These are phyloP conservation scores for Troilus luridus DNA, from an alignment of 2,888 invertebrate genomes.

Conservation along the genomic window DNA sequence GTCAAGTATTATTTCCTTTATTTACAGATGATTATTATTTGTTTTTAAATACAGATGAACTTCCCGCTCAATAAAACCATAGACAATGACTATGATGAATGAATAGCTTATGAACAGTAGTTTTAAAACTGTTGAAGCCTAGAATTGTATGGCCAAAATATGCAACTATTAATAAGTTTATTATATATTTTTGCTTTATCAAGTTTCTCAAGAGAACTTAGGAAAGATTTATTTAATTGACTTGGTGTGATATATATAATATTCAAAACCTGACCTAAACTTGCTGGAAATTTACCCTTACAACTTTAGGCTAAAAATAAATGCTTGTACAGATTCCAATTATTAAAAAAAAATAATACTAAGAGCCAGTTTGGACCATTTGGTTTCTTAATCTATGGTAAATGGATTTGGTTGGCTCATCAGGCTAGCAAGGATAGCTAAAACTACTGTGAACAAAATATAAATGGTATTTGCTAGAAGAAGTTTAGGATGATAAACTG, in stretches of 20 bases:
- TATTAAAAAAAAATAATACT: background rate
- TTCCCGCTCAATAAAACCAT: background rate
- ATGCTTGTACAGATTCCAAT: background rate
- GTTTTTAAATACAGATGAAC: background rate
- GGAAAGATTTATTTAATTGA: too few relatives aligned
- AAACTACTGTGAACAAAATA: background rate
- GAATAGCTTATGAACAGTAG: too few relatives aligned
- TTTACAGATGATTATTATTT: background rate
- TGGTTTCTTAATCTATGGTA: background rate
- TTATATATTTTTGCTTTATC: too few relatives aligned
- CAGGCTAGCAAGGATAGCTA: background rate
- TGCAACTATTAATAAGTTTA: too few relatives aligned
- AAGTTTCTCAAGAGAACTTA: too few relatives aligned
- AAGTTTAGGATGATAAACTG: background rate
- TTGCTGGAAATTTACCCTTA: too few relatives aligned
- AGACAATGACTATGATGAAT: background rate
- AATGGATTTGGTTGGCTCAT: background rate
- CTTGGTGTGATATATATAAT: too few relatives aligned
- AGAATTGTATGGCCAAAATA: too few relatives aligned
- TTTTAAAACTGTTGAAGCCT: too few relatives aligned
- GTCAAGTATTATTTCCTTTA: background rate
- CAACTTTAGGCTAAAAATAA: background rate
- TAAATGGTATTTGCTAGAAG: too few relatives aligned
- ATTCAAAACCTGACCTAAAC: too few relatives aligned
- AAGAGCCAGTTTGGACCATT: background rate